Conservation (phyloP, 2,888 invertebrate genomes). For the Ametastegia equiseti region DNA sequence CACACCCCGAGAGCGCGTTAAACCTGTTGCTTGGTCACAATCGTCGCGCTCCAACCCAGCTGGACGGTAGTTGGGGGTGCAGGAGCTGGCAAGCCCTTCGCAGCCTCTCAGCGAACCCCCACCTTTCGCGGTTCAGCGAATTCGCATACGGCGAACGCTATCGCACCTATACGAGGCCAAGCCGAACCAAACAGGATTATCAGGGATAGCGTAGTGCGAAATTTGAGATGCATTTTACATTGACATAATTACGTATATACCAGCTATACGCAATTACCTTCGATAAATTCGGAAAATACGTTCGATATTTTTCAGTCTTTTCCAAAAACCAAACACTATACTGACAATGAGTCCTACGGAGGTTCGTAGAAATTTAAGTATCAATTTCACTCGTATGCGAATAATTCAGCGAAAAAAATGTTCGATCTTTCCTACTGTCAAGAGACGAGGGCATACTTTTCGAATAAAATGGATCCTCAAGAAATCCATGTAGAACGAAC, state of each 20-base stretch:
- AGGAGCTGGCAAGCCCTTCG: slow-evolving; percentile 15
- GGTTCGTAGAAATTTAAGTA: too few relatives aligned
- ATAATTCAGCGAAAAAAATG: too few relatives aligned
- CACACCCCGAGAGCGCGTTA: slow-evolving; percentile 72
- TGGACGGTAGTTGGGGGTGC: slow-evolving; percentile 27
- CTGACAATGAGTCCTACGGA: too few relatives aligned
- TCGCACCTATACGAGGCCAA: not conserved
- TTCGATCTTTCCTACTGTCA: too few relatives aligned
- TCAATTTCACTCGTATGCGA: too few relatives aligned
- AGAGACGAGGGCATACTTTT: too few relatives aligned
- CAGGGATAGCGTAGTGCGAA: not conserved
- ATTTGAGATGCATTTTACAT: not conserved
- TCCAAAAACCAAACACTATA: too few relatives aligned
- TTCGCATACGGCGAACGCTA: slow-evolving; percentile 5
- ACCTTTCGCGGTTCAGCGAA: slow-evolving; percentile 16
- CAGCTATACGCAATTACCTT: too few relatives aligned
- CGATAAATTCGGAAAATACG: too few relatives aligned
- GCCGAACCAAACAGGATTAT: slow-evolving; percentile 2
- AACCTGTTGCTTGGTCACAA: slow-evolving; percentile 68
- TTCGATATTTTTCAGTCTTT: too few relatives aligned
- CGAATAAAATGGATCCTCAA: too few relatives aligned
- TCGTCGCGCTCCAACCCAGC: slow-evolving; percentile 37
- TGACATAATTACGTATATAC: not conserved
- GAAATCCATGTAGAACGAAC: too few relatives aligned
- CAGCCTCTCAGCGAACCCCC: not conserved